Evolutionary conservation across 1,140 invertebrate genomes (phyloP), one percentile per base, ranked within the genome.

Genomic region (Camponotus floridanus): DNA sequence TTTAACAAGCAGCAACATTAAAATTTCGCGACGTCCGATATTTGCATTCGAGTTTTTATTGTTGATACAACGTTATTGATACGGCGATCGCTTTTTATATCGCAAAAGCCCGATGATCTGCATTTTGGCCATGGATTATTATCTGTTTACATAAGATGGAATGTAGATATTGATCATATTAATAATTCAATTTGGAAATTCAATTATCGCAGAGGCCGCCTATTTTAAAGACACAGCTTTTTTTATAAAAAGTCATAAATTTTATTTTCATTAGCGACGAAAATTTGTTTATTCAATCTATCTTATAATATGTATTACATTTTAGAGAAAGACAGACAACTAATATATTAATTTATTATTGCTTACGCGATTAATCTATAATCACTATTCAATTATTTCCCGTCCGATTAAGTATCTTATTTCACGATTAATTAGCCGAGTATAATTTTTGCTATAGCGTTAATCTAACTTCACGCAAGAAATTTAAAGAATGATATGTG

Each of bases 321-420:
- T 31, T 1, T 61, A 61, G 3, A 61, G 3, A 42, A 42, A 18
- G 15, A 31, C 1, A 55, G 0, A 15, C 9, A 9, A 67, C 33
- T 80, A 36, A 78, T 31, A 31, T 26, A 65, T 15, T 13, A 26
- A n/a, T 68, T 31, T 7, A 0, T 76, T 84, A 73, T 87, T 42
- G 45, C 21, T 76, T 86, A 45, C 67, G 15, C 79, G 48, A 55
- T 31, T 74, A 67, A 42, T 76, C 15, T 57, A n/a, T 15, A 42
- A 81, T 86, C 39, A 85, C 57, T 80, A 13, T 5, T 76, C 1
- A 45, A 88, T 70, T 76, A 45, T n/a, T 59, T 84, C 3, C 18
- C 48, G 2, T 70, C 36, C 13, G 70, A 39, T 65, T 67, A 67
- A 79, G 5, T 39, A 61, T 81, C 55, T 61, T 73, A 81, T 81